Evolutionary conservation across 2,888 invertebrate species (phyloP).

Genomic region (Rhagium mordax): DNA sequence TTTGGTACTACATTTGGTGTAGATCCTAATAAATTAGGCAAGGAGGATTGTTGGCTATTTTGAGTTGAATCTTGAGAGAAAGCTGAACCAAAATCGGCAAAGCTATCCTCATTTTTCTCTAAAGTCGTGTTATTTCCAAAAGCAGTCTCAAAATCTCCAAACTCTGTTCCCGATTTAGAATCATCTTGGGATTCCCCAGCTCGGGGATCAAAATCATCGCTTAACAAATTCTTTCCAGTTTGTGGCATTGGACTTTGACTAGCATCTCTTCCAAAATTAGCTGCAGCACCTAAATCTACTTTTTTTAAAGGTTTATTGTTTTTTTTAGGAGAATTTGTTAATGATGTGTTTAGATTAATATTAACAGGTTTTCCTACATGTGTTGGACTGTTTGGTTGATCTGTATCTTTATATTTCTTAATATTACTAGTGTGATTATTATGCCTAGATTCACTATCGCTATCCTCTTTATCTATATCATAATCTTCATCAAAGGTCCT

Average conservation of each 20-base stretch:
- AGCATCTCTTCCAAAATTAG: conserved; percentile 76
- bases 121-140: conserved; percentile 70
- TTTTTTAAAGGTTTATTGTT: conserved; percentile 71
- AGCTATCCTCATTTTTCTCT: conserved; percentile 74
- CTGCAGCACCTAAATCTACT: conserved; percentile 80
- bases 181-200: conserved; percentile 65
- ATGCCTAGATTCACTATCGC: conserved; percentile 76
- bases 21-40: conserved; percentile 44
- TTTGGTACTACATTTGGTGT: conserved; percentile 41
- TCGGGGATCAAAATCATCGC: conserved; percentile 78
- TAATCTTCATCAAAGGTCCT: conserved; percentile 73
- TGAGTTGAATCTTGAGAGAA: conserved; percentile 68
- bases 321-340: conserved; percentile 68
- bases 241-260: conserved; percentile 64
- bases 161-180: conserved; percentile 71
- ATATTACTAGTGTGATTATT: conserved; percentile 55
- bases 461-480: conserved; percentile 79
- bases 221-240: conserved; percentile 68
- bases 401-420: conserved; percentile 61
- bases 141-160: conserved; percentile 85
- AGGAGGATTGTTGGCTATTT: conserved; percentile 35
- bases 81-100: conserved; percentile 87
- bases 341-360: conserved; percentile 70
- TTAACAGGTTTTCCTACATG: conserved; percentile 66
- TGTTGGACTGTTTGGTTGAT: conserved; percentile 47